Percentiles rank a stretch among this genome's conserved stretches.
phyloP scores from a whole-genome alignment of 2,888 invertebrate species.

The Andrena camellia region DNA sequence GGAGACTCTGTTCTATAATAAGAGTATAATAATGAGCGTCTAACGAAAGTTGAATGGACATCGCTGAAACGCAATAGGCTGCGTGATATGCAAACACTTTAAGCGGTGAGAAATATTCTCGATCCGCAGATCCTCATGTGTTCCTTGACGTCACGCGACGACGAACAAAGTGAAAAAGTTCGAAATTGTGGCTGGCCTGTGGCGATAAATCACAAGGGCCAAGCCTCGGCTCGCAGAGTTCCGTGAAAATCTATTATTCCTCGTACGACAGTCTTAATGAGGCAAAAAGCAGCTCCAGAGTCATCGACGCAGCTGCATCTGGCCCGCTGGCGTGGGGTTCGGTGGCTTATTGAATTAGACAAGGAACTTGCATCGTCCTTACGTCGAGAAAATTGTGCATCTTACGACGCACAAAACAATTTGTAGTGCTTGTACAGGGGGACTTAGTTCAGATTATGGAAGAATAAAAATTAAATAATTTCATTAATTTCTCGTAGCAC shows the following conservation, averaged over 20 bases:
- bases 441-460: not conserved
- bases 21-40: too few species aligned
- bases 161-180: constrained; percentile 44
- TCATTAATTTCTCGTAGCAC: too few species aligned
- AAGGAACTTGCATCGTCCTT: not conserved
- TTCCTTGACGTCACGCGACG: not conserved
- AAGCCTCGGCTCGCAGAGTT: constrained; percentile 67
- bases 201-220: constrained; percentile 68
- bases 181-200: constrained; percentile 55
- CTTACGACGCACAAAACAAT: not conserved
- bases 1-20: too few species aligned
- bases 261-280: constrained; percentile 73
- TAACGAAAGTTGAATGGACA: too few species aligned
- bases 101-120: not conserved
- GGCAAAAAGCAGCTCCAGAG: constrained; percentile 69
- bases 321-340: constrained; percentile 55
- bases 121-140: not conserved
- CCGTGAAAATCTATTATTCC: constrained; percentile 79
- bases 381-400: not conserved
- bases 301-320: constrained; percentile 75
- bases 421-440: not conserved
- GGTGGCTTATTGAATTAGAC: constrained; percentile 4
- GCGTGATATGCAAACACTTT: too few species aligned
- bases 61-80: too few species aligned
- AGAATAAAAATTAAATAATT: too few species aligned